Percentiles rank a stretch among this genome's conserved stretches.
Evolutionary conservation across 2,113 vertebrate genomes (phyloP).

Genomic region (Periophthalmus modestus): DNA sequence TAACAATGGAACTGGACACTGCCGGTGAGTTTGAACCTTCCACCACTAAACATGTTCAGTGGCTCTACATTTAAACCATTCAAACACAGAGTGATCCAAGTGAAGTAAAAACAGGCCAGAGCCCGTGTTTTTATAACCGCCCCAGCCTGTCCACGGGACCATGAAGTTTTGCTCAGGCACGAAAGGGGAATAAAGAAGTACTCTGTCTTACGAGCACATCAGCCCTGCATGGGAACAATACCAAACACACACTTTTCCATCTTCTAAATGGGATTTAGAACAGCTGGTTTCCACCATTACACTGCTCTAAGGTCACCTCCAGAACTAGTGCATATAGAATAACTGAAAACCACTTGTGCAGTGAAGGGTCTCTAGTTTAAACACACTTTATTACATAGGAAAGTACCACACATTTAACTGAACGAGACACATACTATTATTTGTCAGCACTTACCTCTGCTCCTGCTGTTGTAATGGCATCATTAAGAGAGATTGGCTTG

Average conservation of each 20-base stretch:
- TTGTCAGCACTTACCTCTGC: constrained; percentile 7
- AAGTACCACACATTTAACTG: constrained; percentile 7
- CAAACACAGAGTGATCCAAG: constrained; percentile 13
- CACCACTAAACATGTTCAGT: constrained; percentile 10
- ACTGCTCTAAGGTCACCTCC: constrained; percentile 24
- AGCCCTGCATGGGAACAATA: constrained; percentile 58
- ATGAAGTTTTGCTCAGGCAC: constrained; percentile 56
- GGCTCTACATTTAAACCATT: constrained; percentile 12
- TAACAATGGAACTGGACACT: constrained; percentile 88
- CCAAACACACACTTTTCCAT: constrained; percentile 64
- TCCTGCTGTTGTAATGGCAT: constrained; percentile 16
- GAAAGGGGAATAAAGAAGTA: constrained; percentile 53
- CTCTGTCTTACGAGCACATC: constrained; percentile 63
- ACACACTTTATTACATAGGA: constrained; percentile 21
- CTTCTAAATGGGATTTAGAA: constrained; percentile 55
- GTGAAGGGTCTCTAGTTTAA: constrained; percentile 7
- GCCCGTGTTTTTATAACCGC: constrained; percentile 45
- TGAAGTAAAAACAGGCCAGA: constrained; percentile 38
- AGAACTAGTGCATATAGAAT: constrained; percentile 26
- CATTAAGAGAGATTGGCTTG: constrained; percentile 20
- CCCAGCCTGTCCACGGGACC: constrained; percentile 43
- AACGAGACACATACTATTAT: constrained; percentile 11
- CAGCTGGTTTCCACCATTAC: constrained; percentile 35
- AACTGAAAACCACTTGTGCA: constrained; percentile 11
- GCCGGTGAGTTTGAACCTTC: constrained; percentile 82